Evolutionary conservation across 1,140 invertebrate species (phyloP).

Genomic region (Aphis craccivora): DNA sequence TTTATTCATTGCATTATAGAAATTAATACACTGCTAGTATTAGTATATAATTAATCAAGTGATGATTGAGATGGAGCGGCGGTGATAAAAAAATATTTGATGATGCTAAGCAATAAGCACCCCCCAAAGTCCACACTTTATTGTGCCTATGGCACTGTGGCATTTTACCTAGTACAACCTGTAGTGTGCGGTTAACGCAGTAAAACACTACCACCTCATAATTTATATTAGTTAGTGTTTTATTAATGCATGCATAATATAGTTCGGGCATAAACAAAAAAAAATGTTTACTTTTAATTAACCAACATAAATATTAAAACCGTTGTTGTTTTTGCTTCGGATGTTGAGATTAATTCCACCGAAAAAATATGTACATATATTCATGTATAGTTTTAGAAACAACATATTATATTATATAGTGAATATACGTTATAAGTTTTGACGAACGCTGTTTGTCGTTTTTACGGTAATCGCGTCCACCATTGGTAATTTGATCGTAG

Average conservation of each 20-base stretch:
- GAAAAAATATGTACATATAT: not conserved
- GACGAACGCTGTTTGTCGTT: not conserved
- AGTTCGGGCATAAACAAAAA: not conserved
- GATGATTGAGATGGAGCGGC: not conserved
- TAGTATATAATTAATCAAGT: not conserved
- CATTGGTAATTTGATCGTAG: not conserved
- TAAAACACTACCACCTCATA: not conserved
- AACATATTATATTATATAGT: not conserved
- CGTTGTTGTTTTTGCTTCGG: not conserved
- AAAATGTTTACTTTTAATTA: slow-evolving; percentile 33
- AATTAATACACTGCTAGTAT: not conserved
- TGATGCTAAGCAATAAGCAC: not conserved
- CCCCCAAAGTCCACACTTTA: not conserved
- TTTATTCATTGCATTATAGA: not conserved
- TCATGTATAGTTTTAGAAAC: not conserved
- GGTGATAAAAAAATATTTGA: not conserved
- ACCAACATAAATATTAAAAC: slow-evolving; percentile 8
- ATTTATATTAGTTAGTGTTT: not conserved
- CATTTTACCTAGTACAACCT: not conserved
- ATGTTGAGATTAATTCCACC: not conserved
- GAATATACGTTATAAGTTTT: not conserved
- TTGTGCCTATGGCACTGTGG: not conserved
- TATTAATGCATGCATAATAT: not conserved
- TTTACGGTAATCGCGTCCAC: not conserved
- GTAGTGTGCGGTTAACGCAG: not conserved